Evolutionary conservation across 2,797 vertebrate species (phyloP).

Genomic region (Cyprinodon diabolis): DNA sequence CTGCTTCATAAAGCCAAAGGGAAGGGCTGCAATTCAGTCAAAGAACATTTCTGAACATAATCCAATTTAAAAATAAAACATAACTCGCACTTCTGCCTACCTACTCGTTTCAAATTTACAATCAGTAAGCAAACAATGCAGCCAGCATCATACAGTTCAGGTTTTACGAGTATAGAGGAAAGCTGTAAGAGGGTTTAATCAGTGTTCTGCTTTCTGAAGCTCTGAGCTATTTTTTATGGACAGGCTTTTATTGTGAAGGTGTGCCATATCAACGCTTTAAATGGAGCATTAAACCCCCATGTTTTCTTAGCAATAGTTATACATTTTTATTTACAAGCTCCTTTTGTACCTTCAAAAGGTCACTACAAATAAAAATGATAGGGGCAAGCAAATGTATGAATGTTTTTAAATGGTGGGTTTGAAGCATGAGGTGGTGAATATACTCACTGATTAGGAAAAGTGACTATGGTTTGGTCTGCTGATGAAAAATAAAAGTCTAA

Average conservation of each 20-base stretch:
- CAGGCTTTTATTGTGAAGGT: background rate
- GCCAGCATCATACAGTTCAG: no score
- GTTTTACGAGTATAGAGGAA: background rate
- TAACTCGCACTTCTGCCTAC: background rate
- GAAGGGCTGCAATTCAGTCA: background rate
- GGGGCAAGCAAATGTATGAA: no score
- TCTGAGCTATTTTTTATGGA: background rate
- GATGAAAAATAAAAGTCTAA: no score
- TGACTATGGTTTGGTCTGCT: no score
- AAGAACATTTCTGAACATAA: background rate
- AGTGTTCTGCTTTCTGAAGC: background rate
- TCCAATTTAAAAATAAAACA: background rate
- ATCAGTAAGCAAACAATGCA: background rate
- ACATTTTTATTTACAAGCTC: no score
- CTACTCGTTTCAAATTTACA: background rate
- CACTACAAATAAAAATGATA: no score
- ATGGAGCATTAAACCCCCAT: background rate
- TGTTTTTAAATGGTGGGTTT: no score
- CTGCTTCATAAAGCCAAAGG: background rate
- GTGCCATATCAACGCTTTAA: background rate
- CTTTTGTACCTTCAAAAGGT: no score
- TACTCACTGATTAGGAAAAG: no score
- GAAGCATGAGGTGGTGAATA: no score
- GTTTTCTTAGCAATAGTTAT: background rate
- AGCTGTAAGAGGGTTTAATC: background rate